Conservation (phyloP, 2,888 invertebrate genomes). For the Melipona beecheii region DNA sequence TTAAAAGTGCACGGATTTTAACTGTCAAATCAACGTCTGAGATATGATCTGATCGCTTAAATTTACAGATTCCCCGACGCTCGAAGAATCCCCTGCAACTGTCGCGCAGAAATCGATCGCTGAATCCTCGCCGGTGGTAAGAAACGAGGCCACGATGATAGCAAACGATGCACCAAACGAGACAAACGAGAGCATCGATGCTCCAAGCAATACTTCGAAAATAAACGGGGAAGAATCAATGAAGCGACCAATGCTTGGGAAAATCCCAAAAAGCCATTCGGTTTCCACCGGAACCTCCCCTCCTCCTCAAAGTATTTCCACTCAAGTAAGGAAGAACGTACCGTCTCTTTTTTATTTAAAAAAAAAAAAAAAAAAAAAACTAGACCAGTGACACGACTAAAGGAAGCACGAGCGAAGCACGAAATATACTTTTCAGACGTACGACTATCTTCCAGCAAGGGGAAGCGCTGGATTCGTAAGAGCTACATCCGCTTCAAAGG, state of each 20-base stretch:
- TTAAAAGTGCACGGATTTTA: not conserved
- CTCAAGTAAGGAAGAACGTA: slow-evolving; percentile 87
- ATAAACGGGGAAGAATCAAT: slow-evolving; percentile 24
- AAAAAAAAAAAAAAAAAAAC: not conserved
- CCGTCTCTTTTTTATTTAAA: slow-evolving; percentile 14
- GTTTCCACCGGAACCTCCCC: slow-evolving; percentile 93
- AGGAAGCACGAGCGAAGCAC: not conserved
- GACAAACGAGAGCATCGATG: not conserved
- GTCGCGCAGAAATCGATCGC: not conserved
- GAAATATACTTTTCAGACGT: slow-evolving; percentile 84
- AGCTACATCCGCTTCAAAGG: slow-evolving; percentile 74
- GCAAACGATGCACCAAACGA: not conserved
- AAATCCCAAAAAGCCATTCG: slow-evolving; percentile 65
- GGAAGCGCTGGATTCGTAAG: slow-evolving; percentile 64
- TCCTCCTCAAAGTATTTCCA: slow-evolving; percentile 94
- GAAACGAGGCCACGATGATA: slow-evolving; percentile 13
- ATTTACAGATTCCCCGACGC: slow-evolving; percentile 50
- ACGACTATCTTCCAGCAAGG: slow-evolving; percentile 82
- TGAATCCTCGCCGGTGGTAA: slow-evolving; percentile 16
- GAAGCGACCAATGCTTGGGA: slow-evolving; percentile 47
- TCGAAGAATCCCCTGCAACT: slow-evolving; percentile 11
- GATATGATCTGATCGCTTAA: slow-evolving; percentile 29
- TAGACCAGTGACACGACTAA: not conserved
- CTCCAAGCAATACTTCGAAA: slow-evolving; percentile 11
- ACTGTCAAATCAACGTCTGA: not conserved